These are phyloP conservation scores for Coregonus suidteri DNA, from an alignment of 2,797 vertebrate species.

Conservation along the genomic window DNA sequence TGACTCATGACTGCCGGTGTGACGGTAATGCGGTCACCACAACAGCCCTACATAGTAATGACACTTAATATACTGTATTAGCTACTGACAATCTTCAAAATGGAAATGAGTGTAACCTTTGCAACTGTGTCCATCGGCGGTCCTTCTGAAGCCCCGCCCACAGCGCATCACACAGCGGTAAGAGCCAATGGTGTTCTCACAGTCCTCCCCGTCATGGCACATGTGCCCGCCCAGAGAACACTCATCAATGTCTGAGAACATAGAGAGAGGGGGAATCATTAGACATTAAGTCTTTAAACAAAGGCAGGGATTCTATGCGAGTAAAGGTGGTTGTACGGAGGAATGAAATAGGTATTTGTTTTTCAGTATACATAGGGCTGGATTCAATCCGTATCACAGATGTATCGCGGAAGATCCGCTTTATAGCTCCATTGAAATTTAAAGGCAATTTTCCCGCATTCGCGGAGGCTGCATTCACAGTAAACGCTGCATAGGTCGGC, in stretches of 20 bases:
- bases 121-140: conserved; percentile 85
- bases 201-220: conserved; percentile 86
- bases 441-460: too few relatives aligned
- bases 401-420: too few relatives aligned
- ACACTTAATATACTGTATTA: neutral
- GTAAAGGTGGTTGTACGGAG: too few relatives aligned
- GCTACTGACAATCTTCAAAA: neutral
- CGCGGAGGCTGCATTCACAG: too few relatives aligned
- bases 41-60: neutral
- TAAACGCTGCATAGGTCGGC: too few relatives aligned
- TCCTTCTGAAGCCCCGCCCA: conserved; percentile 85
- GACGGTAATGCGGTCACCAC: too few relatives aligned
- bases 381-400: neutral
- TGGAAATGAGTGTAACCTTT: conserved; percentile 73
- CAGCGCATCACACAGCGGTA: conserved; percentile 87
- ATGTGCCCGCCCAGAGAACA: conserved; percentile 80
- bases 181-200: conserved; percentile 89
- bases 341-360: neutral
- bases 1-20: too few relatives aligned
- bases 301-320: too few relatives aligned
- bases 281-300: neutral
- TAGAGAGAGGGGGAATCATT: neutral
- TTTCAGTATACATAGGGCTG: neutral
- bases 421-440: too few relatives aligned
- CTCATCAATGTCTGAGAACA: conserved; percentile 87